Conservation (phyloP, 2,113 vertebrate species). For the Scalopus aquaticus region DNA sequence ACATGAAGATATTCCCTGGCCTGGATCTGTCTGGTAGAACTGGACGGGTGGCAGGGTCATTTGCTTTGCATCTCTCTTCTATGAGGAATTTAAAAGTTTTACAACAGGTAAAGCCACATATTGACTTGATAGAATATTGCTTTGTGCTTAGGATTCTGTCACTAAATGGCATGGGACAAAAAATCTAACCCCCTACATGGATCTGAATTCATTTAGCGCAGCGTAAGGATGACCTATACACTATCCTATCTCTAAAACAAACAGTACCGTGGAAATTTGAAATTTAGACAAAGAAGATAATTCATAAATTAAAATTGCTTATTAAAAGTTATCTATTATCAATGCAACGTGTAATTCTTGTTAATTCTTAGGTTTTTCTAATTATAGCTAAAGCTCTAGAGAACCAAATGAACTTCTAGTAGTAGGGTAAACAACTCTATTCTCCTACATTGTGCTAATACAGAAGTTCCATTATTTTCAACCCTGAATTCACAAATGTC, state of each 20-base stretch:
- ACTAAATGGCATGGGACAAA: neutral
- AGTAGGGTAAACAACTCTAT: neutral
- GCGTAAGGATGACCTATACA: neutral
- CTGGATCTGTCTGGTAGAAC: neutral
- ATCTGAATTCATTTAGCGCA: neutral
- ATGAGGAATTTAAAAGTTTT: neutral
- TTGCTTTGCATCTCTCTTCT: constrained; percentile 10
- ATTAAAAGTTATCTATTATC: constrained; percentile 9
- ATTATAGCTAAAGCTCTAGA: neutral
- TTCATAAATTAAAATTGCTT: constrained; percentile 18
- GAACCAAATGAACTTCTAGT: neutral
- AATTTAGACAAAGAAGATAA: constrained; percentile 44
- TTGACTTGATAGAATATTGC: constrained; percentile 20
- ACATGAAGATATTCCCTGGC: neutral
- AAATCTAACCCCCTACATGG: neutral
- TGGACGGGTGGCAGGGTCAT: neutral
- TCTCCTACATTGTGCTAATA: constrained; percentile 14
- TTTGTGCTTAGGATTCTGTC: constrained; percentile 38
- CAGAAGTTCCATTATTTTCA: neutral
- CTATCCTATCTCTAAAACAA: constrained; percentile 16
- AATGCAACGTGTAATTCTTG: neutral
- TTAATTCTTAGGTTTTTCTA: constrained; percentile 20
- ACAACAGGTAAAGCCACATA: neutral
- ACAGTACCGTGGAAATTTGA: constrained; percentile 39
- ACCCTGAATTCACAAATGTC: constrained; percentile 9